phyloP scores from a whole-genome alignment of 2,113 vertebrate genomes.

The Rhodinocichla rosea region DNA sequence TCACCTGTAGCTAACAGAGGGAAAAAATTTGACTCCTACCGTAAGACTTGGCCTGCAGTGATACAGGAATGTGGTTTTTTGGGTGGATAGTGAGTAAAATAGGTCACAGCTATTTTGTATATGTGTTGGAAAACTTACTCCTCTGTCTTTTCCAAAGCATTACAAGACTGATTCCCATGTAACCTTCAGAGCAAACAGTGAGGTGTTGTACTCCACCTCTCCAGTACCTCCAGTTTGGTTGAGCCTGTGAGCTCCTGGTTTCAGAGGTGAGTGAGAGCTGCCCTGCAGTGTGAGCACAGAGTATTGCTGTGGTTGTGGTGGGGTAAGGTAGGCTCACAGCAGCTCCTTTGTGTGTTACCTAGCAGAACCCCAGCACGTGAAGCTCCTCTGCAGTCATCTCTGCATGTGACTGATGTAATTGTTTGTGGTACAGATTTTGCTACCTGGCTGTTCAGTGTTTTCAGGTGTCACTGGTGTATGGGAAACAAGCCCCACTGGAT shows the following conservation, averaged over 20 bases:
- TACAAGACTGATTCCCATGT: fast-evolving
- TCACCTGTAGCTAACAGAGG: not conserved
- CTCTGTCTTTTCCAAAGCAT: not conserved
- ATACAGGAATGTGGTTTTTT: not conserved
- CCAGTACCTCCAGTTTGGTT: not conserved
- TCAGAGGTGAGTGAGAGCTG: not conserved
- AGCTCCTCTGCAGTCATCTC: not conserved
- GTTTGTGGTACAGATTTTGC: not conserved
- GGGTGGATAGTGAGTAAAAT: not conserved
- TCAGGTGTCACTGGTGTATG: not conserved
- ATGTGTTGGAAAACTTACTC: fast-evolving
- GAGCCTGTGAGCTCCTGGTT: not conserved
- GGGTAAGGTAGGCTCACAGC: not conserved
- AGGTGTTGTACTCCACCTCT: not conserved
- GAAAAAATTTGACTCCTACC: not conserved
- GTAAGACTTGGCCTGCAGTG: not conserved
- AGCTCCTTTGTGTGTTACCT: not conserved
- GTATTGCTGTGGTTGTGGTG: not conserved
- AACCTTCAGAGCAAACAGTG: not conserved
- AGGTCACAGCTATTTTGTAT: not conserved
- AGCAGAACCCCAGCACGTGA: not conserved
- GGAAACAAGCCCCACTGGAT: not conserved
- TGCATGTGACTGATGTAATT: not conserved
- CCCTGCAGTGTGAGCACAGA: not conserved
- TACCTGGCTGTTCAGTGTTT: not conserved